Base-by-base conservation (phyloP, 2,888 invertebrate genomes). In the Trichopoda pennipes region DNA sequence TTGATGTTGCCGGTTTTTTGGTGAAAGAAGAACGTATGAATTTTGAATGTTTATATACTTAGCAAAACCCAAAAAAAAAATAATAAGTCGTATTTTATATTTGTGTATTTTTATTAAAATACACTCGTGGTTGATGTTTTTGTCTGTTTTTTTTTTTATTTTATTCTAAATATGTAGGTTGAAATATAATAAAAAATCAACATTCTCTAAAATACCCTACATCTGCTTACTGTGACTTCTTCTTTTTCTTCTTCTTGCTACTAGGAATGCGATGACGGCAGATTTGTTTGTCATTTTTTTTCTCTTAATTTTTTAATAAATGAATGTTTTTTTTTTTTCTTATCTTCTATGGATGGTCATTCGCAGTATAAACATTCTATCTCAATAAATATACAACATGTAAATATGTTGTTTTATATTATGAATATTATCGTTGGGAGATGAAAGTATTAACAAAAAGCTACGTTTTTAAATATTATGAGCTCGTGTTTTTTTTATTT, bases 31-130 rank as follows among this genome's bases (percentile, higher is more conserved):
- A 70, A 58, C 82, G 84, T 80, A 79, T 79, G 72, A 79, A 56
- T 81, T 74, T 70, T 12, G 76, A 79, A 66, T 82, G 78, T 80
- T 58, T n/a, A n/a, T 78, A 78, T 82, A 83, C 79, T 83, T 81
- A 77, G 76, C 75, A 77, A 80, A 44, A 42, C 58, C 49, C 23
- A n/a, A 66, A 80, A 63, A 68, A 28, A 42, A 28, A 6, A 66
- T 63, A 64, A 56, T 66, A 79, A 49, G 32, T 12, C 28, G 63
- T 74, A 69, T 64, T 47, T 80, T 58, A 70, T 44, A 73, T 68
- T 73, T 77, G 4, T 58, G 70, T 49, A 4, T 78, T 63, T 63
- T 64, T 56, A 68, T 68, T 58, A 49, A 73, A 42, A 63, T 72
- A 17, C 14, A 64, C 42, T 66, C 55, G 32, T 66, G 21, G 28